These are phyloP conservation scores for Chaetops frenatus DNA, from an alignment of 2,113 vertebrate species.

Conservation along the genomic window DNA sequence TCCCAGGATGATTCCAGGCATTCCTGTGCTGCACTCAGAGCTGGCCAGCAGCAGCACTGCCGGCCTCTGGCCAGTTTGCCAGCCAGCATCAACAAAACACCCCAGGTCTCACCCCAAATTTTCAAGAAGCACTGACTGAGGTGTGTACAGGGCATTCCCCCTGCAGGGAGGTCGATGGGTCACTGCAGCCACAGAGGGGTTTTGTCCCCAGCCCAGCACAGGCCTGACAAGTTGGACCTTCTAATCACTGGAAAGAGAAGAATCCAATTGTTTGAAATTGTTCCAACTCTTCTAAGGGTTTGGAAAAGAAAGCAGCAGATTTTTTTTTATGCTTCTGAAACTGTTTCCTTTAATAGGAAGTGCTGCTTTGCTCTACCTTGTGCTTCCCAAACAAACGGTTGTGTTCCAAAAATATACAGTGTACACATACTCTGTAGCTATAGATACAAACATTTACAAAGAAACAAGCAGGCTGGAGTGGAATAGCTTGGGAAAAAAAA, in stretches of 20 bases:
- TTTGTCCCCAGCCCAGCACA: not conserved
- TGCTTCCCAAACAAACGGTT: not conserved
- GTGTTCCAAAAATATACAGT: conserved; percentile 35
- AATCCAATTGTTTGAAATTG: not conserved
- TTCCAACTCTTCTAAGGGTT: not conserved
- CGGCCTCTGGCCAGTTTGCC: too few species aligned
- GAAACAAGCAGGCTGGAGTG: not conserved
- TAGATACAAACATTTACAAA: conserved; percentile 26
- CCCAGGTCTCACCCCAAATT: not conserved
- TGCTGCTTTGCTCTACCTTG: not conserved
- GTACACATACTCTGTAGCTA: not conserved
- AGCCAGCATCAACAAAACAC: not conserved
- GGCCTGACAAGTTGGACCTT: not conserved
- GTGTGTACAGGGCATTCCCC: not conserved
- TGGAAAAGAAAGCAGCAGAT: not conserved
- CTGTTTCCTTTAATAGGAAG: conserved; percentile 20
- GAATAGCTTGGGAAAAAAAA: not conserved
- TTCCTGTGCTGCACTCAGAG: accelerated
- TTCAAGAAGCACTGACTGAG: not conserved
- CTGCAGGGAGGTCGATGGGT: not conserved
- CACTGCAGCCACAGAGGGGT: not conserved
- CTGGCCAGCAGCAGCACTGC: not conserved
- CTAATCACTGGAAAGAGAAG: not conserved
- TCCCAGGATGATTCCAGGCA: accelerated
- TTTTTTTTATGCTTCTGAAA: not conserved